phyloP scores from a whole-genome alignment of 2,888 invertebrate genomes.

The Steinernema hermaphroditum region DNA sequence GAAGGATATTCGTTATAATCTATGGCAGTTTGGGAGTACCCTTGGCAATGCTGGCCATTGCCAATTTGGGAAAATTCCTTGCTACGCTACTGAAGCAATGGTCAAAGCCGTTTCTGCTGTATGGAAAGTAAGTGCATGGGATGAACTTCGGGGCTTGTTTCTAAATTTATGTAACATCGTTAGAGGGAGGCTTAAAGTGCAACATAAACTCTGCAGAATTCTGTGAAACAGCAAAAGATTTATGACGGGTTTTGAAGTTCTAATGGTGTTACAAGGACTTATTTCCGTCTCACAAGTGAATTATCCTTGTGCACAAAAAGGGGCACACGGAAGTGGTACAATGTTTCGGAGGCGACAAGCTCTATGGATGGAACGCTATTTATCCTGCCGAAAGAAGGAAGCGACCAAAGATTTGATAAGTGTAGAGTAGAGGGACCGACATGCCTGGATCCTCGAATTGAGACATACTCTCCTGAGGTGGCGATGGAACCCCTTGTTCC shows the following conservation, averaged over 20 bases:
- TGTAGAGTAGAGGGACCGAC: too few species aligned
- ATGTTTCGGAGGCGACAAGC: too few species aligned
- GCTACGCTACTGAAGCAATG: conserved; percentile 56
- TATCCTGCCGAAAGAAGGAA: too few species aligned
- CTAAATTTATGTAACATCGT: neutral
- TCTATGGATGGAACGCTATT: too few species aligned
- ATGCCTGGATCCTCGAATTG: too few species aligned
- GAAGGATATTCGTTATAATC: conserved; percentile 60
- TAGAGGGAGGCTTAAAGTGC: neutral
- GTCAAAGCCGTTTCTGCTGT: conserved; percentile 49
- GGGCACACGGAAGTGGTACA: too few species aligned
- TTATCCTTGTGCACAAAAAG: too few species aligned
- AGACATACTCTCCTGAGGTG: too few species aligned
- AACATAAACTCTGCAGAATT: conserved; percentile 5
- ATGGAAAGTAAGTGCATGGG: conserved; percentile 29
- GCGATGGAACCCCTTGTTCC: too few species aligned
- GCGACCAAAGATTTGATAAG: too few species aligned
- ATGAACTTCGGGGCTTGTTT: neutral
- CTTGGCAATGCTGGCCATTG: conserved; percentile 63
- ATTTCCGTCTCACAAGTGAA: too few species aligned
- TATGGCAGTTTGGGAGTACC: conserved; percentile 63
- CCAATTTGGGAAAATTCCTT: conserved; percentile 62
- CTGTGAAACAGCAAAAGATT: neutral
- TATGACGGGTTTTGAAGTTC: neutral
- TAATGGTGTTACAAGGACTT: too few species aligned